Percentiles rank a stretch among this genome's conserved stretches.
These are phyloP conservation scores for Benitochromis conjunctus DNA, from an alignment of 2,113 vertebrate species.

Conservation along the genomic window DNA sequence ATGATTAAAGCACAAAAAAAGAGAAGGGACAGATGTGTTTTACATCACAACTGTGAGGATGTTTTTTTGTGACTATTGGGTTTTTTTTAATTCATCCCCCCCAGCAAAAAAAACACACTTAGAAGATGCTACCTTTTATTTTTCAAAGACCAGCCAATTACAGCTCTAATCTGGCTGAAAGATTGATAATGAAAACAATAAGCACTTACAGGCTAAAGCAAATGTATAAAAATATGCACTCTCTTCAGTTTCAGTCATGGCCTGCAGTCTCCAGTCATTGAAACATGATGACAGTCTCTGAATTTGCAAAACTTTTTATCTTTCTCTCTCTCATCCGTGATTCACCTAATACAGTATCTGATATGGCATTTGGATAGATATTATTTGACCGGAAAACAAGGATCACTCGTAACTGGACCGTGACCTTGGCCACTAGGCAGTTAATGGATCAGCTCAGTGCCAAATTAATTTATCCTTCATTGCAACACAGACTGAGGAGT, in stretches of 20 bases:
- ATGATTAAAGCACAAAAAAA: not conserved
- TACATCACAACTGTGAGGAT: not conserved
- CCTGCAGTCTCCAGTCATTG: not conserved
- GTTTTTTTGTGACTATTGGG: not conserved
- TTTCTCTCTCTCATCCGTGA: not conserved
- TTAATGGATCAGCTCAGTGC: not conserved
- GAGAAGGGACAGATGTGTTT: not conserved
- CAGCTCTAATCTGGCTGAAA: not conserved
- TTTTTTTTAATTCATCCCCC: not conserved
- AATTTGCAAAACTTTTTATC: not conserved
- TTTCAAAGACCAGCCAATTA: not conserved
- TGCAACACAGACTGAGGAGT: not conserved
- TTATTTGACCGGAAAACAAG: not conserved
- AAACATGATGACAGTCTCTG: not conserved
- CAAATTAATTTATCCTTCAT: not conserved
- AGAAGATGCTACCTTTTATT: not conserved
- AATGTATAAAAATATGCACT: not conserved
- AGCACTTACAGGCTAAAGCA: not conserved
- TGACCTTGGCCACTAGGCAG: not conserved
- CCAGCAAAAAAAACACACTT: not conserved
- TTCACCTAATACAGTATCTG: not conserved
- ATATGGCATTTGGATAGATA: not conserved
- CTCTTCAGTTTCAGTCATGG: not conserved
- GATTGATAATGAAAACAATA: not conserved
- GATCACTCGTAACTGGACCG: not conserved